Conservation (phyloP, 2,888 invertebrate genomes). For the Trypoxylon attenuatum region DNA sequence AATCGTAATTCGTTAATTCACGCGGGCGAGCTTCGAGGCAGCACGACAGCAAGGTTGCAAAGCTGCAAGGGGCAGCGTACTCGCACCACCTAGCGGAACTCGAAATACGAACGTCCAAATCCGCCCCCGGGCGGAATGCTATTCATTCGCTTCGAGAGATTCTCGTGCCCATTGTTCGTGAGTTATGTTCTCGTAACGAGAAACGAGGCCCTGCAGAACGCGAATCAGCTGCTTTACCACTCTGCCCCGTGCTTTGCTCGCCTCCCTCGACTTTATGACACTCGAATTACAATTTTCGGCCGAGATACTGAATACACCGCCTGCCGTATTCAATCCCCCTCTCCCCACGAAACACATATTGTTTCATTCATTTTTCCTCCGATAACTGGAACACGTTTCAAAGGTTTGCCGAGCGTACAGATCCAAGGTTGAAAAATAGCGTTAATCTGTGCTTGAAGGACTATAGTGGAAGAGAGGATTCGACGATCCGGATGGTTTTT, state of each 20-base stretch:
- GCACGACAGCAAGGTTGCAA: no score
- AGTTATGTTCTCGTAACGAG: slow-evolving; percentile 58
- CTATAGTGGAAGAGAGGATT: neutral
- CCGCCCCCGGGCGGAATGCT: slow-evolving; percentile 43
- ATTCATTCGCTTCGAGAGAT: slow-evolving; percentile 51
- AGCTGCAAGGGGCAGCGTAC: no score
- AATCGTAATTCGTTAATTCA: slow-evolving; percentile 60
- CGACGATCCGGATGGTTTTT: neutral
- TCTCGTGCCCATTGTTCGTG: slow-evolving; percentile 51
- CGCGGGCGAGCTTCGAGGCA: slow-evolving; percentile 29
- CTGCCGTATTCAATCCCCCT: no score
- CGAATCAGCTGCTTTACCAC: slow-evolving; percentile 36
- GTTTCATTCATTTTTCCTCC: no score
- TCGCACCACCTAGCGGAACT: slow-evolving; percentile 37
- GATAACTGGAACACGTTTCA: no score
- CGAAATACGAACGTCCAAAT: slow-evolving; percentile 53
- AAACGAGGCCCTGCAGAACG: slow-evolving; percentile 37
- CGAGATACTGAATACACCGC: no score
- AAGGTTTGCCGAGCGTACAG: no score
- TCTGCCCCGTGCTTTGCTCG: slow-evolving; percentile 35
- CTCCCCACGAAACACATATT: no score
- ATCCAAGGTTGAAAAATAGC: no score
- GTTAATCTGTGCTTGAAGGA: no score
- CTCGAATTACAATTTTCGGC: no score
- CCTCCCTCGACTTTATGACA: slow-evolving; percentile 6